Percentiles rank a stretch among this genome's conserved stretches.
phyloP scores from a whole-genome alignment of 2,888 invertebrate species.

The Periphyllus acericola region DNA sequence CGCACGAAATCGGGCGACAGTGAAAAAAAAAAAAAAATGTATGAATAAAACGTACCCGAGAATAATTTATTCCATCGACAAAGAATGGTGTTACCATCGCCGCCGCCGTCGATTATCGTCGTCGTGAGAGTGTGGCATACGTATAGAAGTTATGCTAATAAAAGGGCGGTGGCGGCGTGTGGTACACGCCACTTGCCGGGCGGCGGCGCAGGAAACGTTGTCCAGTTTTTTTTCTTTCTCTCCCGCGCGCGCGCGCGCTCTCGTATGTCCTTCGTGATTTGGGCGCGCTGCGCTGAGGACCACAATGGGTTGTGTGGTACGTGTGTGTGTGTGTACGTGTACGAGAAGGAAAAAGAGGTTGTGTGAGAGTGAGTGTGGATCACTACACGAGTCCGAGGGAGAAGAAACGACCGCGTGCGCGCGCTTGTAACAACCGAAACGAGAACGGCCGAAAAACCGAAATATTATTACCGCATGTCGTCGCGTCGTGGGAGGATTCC shows the following conservation, averaged over 20 bases:
- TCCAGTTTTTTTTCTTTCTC: background rate
- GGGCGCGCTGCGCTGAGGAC: conserved; percentile 32
- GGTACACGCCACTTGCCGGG: background rate
- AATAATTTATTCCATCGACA: conserved; percentile 42
- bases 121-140: background rate
- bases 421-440: conserved; percentile 12
- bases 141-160: conserved; percentile 35
- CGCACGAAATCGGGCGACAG: conserved; percentile 15
- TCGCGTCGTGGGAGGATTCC: conserved; percentile 34
- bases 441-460: conserved; percentile 8
- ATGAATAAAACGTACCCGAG: background rate
- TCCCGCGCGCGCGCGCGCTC: conserved; percentile 3
- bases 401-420: background rate
- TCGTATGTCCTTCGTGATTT: conserved; percentile 28
- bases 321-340: background rate
- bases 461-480: conserved; percentile 10
- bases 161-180: conserved; percentile 35
- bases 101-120: conserved; percentile 9
- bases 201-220: background rate
- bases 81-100: background rate
- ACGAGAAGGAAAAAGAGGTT: background rate
- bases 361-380: background rate
- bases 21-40: conserved; percentile 8
- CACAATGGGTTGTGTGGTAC: background rate
- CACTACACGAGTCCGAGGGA: background rate